A percentile compares a stretch with the other conserved stretches of the same genome.
Conservation (phyloP, 1,140 invertebrate species). For the Anastatus disparis region DNA sequence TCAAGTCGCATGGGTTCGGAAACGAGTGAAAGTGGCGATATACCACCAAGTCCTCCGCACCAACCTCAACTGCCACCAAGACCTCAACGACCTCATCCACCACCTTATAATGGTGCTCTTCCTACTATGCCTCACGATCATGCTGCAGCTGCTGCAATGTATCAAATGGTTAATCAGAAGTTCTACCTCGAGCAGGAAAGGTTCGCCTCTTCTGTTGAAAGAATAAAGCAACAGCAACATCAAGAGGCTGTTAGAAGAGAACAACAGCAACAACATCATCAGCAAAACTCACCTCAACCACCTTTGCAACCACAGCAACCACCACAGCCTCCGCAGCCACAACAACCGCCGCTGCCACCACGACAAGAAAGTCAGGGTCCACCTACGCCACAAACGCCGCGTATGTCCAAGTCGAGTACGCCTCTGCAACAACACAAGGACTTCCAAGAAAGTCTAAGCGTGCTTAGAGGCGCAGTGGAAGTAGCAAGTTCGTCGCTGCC, state of each 20-base stretch:
- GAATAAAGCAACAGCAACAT: conserved; percentile 69
- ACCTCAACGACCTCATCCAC: conserved; percentile 70
- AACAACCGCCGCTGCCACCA: conserved; percentile 65
- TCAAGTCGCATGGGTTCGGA: conserved; percentile 85
- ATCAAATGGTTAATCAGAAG: conserved; percentile 62
- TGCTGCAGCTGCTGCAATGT: conserved; percentile 65
- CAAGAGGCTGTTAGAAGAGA: conserved; percentile 67
- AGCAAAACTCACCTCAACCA: conserved; percentile 52
- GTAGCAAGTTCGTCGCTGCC: conserved; percentile 67
- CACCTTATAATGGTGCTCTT: conserved; percentile 64
- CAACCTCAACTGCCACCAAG: conserved; percentile 64
- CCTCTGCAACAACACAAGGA: conserved; percentile 67
- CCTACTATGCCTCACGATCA: conserved; percentile 70
- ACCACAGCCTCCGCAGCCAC: conserved; percentile 59
- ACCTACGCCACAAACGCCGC: conserved; percentile 59
- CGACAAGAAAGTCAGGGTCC: conserved; percentile 53
- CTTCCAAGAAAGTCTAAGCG: conserved; percentile 64
- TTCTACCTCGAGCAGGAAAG: conserved; percentile 60
- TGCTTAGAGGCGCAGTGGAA: conserved; percentile 56
- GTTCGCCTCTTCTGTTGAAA: conserved; percentile 39
- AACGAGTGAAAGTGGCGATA: conserved; percentile 76
- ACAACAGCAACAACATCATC: conserved; percentile 69
- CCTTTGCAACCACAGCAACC: conserved; percentile 50
- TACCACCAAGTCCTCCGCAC: conserved; percentile 66
- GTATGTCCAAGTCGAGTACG: conserved; percentile 44